Conservation (phyloP, 2,113 vertebrate species). For the Fregetta grallaria region DNA sequence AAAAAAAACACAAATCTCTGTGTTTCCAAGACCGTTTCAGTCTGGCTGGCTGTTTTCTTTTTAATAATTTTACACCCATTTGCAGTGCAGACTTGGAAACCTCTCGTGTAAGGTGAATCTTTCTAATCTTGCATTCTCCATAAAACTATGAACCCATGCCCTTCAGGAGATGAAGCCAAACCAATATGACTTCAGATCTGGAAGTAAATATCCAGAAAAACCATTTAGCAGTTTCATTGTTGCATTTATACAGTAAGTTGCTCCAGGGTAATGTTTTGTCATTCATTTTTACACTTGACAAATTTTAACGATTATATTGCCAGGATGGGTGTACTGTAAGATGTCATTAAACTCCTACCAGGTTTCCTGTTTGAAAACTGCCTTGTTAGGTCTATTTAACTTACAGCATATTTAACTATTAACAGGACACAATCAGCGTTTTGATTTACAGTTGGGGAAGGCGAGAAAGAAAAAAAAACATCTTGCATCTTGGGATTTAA, state of each 20-base stretch:
- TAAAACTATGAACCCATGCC: not conserved
- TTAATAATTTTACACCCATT: not conserved
- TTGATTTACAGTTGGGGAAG: not conserved
- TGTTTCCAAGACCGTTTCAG: not conserved
- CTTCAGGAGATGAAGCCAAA: constrained; percentile 14
- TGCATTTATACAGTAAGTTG: constrained; percentile 17
- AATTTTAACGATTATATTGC: constrained; percentile 58
- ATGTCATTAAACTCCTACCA: constrained; percentile 47
- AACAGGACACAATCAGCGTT: not conserved
- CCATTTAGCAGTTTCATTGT: constrained; percentile 24
- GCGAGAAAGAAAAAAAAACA: not conserved
- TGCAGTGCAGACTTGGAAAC: not conserved
- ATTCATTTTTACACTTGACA: constrained; percentile 54
- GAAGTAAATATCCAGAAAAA: constrained; percentile 39
- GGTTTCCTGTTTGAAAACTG: constrained; percentile 28
- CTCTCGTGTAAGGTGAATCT: not conserved
- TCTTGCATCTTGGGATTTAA: not conserved
- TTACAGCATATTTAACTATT: constrained; percentile 16
- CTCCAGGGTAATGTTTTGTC: constrained; percentile 60
- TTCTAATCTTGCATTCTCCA: not conserved
- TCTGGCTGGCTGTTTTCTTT: not conserved
- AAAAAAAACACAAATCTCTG: not conserved
- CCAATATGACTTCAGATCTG: not conserved
- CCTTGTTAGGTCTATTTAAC: constrained; percentile 39
- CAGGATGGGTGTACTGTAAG: constrained; percentile 21